phyloP scores from a whole-genome alignment of 1,140 invertebrate genomes.

The Capitella teleta region DNA sequence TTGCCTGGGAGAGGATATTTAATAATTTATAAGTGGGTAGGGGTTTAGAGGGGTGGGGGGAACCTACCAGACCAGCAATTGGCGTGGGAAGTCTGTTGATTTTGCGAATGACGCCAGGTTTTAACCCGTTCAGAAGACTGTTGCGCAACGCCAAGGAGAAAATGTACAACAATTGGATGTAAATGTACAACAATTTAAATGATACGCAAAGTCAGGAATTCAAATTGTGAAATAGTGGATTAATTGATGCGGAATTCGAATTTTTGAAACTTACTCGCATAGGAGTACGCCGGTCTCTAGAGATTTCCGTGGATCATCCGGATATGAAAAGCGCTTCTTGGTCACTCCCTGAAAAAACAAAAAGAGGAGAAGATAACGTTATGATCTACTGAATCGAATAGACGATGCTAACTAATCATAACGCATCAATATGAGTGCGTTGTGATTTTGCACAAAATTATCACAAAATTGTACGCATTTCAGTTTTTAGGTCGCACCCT shows the following conservation, averaged over 20 bases:
- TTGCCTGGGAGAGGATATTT: too few relatives aligned
- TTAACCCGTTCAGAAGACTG: constrained; percentile 34
- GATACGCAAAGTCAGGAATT: background rate
- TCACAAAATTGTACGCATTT: too few relatives aligned
- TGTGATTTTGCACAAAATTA: too few relatives aligned
- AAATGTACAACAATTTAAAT: background rate
- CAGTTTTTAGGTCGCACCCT: too few relatives aligned
- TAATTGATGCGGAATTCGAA: background rate
- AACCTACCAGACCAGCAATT: constrained; percentile 38
- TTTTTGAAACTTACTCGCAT: constrained; percentile 32
- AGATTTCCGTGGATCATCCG: constrained; percentile 35
- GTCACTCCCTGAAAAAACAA: constrained; percentile 31
- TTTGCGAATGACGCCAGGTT: constrained; percentile 28
- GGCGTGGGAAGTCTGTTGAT: constrained; percentile 36
- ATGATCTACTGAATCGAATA: too few relatives aligned
- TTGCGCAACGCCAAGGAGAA: background rate
- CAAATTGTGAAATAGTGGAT: background rate
- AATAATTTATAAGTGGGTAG: too few relatives aligned
- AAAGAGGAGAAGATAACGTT: too few relatives aligned
- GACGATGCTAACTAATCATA: too few relatives aligned
- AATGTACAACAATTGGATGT: background rate
- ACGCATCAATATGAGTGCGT: too few relatives aligned
- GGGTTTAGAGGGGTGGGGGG: too few relatives aligned
- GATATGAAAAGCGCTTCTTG: constrained; percentile 30
- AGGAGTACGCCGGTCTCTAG: constrained; percentile 36